Percentiles rank a stretch among this genome's conserved stretches.
These are phyloP conservation scores for Coranthus polyacanthus DNA, from an alignment of 2,797 vertebrate species.

Conservation along the genomic window DNA sequence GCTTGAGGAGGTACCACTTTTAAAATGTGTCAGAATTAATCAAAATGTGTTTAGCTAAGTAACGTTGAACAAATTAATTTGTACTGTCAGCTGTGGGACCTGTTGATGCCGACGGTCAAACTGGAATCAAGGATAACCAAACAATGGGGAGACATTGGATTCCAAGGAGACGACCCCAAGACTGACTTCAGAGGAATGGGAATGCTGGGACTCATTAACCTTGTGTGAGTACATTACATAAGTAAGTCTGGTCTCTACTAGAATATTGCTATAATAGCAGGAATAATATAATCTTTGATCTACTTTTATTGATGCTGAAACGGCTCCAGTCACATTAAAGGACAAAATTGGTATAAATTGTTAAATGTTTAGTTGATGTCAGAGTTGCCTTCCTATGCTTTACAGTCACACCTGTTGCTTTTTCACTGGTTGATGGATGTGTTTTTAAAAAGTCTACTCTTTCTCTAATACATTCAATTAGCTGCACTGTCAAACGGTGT, in stretches of 20 bases:
- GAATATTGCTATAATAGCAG: not conserved
- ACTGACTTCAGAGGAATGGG: conserved; percentile 99
- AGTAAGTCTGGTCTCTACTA: not conserved
- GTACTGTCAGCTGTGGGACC: conserved; percentile 90
- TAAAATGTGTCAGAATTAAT: not conserved
- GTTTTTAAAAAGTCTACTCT: too few species aligned
- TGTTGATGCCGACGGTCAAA: conserved; percentile 92
- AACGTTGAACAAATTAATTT: not conserved
- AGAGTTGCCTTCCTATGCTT: too few species aligned
- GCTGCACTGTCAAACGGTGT: not conserved
- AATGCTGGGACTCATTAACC: conserved; percentile 93
- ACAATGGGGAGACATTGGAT: conserved; percentile 98
- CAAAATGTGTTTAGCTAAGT: not conserved
- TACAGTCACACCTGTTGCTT: too few species aligned
- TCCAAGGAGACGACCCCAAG: conserved; percentile 98
- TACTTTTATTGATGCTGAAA: not conserved
- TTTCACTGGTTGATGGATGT: too few species aligned
- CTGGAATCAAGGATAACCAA: conserved; percentile 94
- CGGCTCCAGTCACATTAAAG: too few species aligned
- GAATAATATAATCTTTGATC: not conserved
- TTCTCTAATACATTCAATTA: not conserved
- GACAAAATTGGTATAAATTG: too few species aligned
- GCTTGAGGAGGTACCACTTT: too few species aligned
- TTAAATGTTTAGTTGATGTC: too few species aligned
- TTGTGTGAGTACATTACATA: conserved; percentile 88